Evolutionary conservation across 1,140 invertebrate genomes (phyloP).

Genomic region (Tetramorium parvispinum): DNA sequence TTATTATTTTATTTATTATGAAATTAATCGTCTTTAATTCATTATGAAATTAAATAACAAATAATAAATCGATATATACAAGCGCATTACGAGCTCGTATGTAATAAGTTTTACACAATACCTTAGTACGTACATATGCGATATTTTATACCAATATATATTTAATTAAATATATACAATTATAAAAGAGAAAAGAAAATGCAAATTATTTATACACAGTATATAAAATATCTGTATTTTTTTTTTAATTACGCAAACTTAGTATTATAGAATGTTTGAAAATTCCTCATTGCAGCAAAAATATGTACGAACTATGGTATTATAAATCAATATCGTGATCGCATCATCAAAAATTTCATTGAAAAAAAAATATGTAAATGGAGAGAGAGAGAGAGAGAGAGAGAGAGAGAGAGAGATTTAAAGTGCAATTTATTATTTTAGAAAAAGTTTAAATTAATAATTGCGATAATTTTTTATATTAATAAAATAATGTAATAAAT

Average conservation of each 20-base stretch:
- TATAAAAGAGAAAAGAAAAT: neutral
- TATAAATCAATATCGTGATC: neutral
- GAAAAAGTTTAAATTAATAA: slow-evolving; percentile 13
- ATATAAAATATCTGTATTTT: too few relatives aligned
- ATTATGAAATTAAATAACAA: neutral
- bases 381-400: neutral
- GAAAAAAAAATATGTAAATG: slow-evolving; percentile 8
- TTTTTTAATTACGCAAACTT: too few relatives aligned
- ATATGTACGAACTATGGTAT: neutral
- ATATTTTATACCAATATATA: neutral
- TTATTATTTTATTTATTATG: slow-evolving; percentile 1
- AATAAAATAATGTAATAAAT: neutral
- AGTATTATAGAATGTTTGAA: too few relatives aligned
- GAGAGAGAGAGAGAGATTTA: neutral
- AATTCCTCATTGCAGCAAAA: neutral
- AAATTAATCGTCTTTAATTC: neutral
- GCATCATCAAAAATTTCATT: neutral
- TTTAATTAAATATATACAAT: neutral
- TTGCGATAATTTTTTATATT: neutral
- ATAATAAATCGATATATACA: neutral
- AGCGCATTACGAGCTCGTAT: neutral
- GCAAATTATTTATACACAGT: neutral
- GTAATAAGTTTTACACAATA: neutral
- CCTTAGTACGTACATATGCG: neutral
- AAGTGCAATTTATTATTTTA: neutral